These are phyloP conservation scores for Erebia palarica DNA, from an alignment of 2,888 invertebrate species.

Conservation along the genomic window DNA sequence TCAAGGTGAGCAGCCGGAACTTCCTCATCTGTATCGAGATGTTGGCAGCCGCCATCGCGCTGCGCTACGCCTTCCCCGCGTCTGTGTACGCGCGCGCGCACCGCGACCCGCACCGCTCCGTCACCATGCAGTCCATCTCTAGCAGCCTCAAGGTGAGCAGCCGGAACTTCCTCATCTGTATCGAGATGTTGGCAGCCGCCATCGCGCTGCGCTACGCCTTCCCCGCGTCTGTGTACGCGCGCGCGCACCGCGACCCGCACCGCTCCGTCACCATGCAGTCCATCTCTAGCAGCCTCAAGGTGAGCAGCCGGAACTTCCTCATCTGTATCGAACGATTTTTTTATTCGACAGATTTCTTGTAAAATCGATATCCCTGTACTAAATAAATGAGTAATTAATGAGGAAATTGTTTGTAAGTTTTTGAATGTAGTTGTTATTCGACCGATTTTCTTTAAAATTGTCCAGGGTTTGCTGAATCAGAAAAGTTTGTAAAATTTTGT, in stretches of 20 bases:
- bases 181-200: conserved; percentile 98
- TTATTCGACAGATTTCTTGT: too few species aligned
- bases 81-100: conserved; percentile 91
- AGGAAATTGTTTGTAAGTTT: too few species aligned
- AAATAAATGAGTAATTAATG: too few species aligned
- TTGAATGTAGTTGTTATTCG: too few species aligned
- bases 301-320: too few species aligned
- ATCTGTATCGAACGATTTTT: conserved; percentile 91
- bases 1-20: conserved; percentile 95
- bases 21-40: conserved; percentile 99
- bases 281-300: too few species aligned
- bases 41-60: conserved; percentile 97
- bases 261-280: conserved; percentile 99
- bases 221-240: conserved; percentile 92
- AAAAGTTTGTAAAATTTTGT: too few species aligned
- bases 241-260: conserved; percentile 91
- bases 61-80: conserved; percentile 98
- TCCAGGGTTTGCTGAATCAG: too few species aligned
- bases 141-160: conserved; percentile 94
- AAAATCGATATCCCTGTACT: too few species aligned
- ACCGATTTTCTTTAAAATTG: too few species aligned
- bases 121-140: conserved; percentile 99
- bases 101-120: conserved; percentile 93
- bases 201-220: conserved; percentile 98
- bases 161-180: conserved; percentile 97